Percentiles rank a stretch among this genome's conserved stretches.
Evolutionary conservation across 1,140 invertebrate genomes (phyloP).

Genomic region (Bombus difficillimus): DNA sequence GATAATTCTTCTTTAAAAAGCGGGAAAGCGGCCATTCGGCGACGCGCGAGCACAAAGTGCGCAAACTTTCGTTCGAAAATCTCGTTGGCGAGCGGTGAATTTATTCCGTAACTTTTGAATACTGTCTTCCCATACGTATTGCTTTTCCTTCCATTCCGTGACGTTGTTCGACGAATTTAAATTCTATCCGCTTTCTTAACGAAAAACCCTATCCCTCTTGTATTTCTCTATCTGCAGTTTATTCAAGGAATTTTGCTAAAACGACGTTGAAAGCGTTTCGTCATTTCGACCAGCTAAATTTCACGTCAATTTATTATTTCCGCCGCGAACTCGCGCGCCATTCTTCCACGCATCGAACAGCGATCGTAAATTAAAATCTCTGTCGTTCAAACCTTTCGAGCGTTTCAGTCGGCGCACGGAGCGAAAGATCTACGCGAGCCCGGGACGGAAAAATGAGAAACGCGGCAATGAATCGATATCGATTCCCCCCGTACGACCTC

Average conservation of each 20-base stretch:
- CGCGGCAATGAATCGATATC: conserved; percentile 20
- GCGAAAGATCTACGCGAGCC: no score
- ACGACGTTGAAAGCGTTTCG: conserved; percentile 2
- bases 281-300: conserved; percentile 5
- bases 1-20: conserved; percentile 30
- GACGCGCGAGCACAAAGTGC: not conserved
- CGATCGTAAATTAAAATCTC: not conserved
- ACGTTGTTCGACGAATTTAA: conserved; percentile 20
- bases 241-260: conserved; percentile 15
- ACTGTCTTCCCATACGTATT: conserved; percentile 2
- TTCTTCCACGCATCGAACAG: not conserved
- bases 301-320: not conserved
- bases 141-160: not conserved
- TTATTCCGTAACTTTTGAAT: conserved; percentile 47
- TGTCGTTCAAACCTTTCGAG: not conserved
- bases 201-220: conserved; percentile 4
- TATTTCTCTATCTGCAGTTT: conserved; percentile 5
- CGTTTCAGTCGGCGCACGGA: not conserved
- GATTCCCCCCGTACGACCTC: conserved; percentile 16
- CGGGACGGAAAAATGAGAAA: not conserved
- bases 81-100: not conserved
- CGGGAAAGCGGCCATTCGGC: not conserved
- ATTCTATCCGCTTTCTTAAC: conserved; percentile 46
- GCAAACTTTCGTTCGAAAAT: conserved; percentile 31
- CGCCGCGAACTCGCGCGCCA: not conserved